Evolutionary conservation across 2,797 vertebrate genomes (phyloP).

Genomic region (Scarus forsteni): DNA sequence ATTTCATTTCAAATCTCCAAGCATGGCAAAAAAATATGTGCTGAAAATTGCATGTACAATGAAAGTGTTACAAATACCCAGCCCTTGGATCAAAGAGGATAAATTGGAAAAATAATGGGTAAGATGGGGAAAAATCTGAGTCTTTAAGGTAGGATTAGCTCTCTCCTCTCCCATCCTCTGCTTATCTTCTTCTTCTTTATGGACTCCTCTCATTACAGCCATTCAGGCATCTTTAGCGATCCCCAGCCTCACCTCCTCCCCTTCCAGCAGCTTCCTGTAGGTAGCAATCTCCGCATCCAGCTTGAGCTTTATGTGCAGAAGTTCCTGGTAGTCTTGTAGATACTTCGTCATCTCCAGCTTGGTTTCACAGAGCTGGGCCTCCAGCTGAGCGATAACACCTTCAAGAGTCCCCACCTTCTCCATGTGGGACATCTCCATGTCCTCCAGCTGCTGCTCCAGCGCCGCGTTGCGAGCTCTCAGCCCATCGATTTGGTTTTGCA

Average conservation of each 20-base stretch:
- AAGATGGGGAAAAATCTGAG: slow-evolving; percentile 8
- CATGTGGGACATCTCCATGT: slow-evolving; percentile 85
- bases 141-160: slow-evolving; percentile 19
- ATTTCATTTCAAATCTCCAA: not conserved
- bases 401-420: slow-evolving; percentile 80
- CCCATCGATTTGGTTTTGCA: slow-evolving; percentile 86
- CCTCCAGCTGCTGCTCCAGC: slow-evolving; percentile 86
- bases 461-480: slow-evolving; percentile 81
- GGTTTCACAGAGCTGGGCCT: slow-evolving; percentile 86
- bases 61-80: slow-evolving; percentile 24
- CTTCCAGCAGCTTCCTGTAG: slow-evolving; percentile 89
- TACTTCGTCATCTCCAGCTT: slow-evolving; percentile 84
- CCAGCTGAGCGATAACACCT: slow-evolving; percentile 82
- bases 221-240: slow-evolving; percentile 74
- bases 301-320: slow-evolving; percentile 84
- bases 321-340: slow-evolving; percentile 82
- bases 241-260: slow-evolving; percentile 86
- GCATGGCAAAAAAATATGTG: not conserved
- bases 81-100: slow-evolving; percentile 1
- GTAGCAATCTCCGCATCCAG: slow-evolving; percentile 87
- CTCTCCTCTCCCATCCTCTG: slow-evolving; percentile 28
- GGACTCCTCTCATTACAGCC: slow-evolving; percentile 24
- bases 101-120: slow-evolving; percentile 1
- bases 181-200: slow-evolving; percentile 23
- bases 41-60: not conserved